Conservation (phyloP, 2,888 invertebrate species). For the Synergus gifuensis region DNA sequence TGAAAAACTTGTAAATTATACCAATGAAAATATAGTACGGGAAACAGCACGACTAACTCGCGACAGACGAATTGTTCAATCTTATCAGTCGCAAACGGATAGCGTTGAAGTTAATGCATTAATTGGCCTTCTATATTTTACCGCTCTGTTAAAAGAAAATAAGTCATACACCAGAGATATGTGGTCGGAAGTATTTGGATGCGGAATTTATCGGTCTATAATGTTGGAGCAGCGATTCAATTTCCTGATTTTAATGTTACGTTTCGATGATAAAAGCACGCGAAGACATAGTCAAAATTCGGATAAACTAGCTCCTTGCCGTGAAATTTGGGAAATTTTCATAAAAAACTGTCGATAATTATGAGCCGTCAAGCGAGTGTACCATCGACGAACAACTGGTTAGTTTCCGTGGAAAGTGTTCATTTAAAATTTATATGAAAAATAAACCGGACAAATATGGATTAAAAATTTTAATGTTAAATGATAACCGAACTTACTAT, state of each 20-base stretch:
- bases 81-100: constrained; percentile 22
- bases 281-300: too few species aligned
- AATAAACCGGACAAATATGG: too few species aligned
- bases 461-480: too few species aligned
- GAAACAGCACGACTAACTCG: constrained; percentile 23
- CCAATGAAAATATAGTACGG: constrained; percentile 42
- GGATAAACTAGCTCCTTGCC: too few species aligned
- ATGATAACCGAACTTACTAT: too few species aligned
- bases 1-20: constrained; percentile 35
- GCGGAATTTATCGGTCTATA: constrained; percentile 45
- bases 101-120: constrained; percentile 39
- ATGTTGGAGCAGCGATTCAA: constrained; percentile 52
- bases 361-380: too few species aligned
- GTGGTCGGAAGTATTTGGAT: constrained; percentile 43
- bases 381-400: too few species aligned
- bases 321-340: too few species aligned
- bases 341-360: too few species aligned
- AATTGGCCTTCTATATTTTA: constrained; percentile 36
- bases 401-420: too few species aligned
- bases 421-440: too few species aligned
- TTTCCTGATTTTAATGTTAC: constrained; percentile 51
- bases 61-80: constrained; percentile 17
- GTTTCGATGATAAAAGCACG: constrained; percentile 59
- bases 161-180: constrained; percentile 42
- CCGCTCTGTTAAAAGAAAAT: constrained; percentile 39